Base-by-base conservation (phyloP, 2,888 invertebrate species). In the Phorcus lineatus region DNA sequence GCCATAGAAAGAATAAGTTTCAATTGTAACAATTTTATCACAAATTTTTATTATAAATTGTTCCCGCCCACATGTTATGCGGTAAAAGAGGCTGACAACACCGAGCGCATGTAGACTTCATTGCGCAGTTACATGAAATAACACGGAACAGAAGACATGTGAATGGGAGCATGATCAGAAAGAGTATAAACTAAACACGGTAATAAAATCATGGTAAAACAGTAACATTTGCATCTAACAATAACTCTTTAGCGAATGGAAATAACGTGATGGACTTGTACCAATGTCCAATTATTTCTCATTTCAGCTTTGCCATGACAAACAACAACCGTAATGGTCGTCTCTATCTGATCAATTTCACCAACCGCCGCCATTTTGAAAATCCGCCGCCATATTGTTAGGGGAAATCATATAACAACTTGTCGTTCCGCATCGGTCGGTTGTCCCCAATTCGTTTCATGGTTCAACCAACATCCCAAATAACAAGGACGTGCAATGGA, bases 11-110 rank as follows among this genome's bases (percentile, higher is more conserved):
- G 28, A 62, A 28, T 13, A 62, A 62, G 28, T 62, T 62, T 62
- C 24, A 28, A 62, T 62, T 62, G 62, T 62, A 62, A 62, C 62
- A 62, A 62, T 62, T 62, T 62, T 62, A 62, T 62, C 62, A 62
- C 62, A 62, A 62, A 62, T 28, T 62, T 62, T 62, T 62, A 62
- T 62, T 62, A 62, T 62, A 28, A 62, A 62, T 28, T 62, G 62
- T 62, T 62, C 62, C 62, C 62, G 16, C 28, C 62, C 62, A 62
- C 62, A 62, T 62, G 28, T 22, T 11, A 62, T 62, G 62, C 62
- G 62, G 62, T 28, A 62, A 28, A 57, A 28, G 28, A 62, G 62
- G 62, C 62, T 62, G 62, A 62, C 62, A 62, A 62, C 62, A 62
- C 62, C 24, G 13, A 28, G 62, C 62, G 62, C 62, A 62, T 62